phyloP scores from a whole-genome alignment of 2,113 vertebrate species.

The Takifugu flavidus region DNA sequence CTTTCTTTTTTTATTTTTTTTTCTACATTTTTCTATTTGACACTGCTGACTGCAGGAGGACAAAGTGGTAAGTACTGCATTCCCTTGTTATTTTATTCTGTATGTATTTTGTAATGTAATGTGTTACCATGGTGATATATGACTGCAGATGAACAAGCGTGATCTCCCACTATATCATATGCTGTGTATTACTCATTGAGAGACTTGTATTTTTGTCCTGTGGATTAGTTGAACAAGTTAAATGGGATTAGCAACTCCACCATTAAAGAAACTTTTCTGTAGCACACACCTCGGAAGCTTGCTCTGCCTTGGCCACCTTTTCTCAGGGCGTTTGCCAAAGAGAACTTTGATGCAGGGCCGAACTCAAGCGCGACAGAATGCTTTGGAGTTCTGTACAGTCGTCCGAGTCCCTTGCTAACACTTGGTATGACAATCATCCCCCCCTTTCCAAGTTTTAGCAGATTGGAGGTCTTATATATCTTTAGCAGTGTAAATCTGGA shows the following conservation, averaged over 20 bases:
- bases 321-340: constrained; percentile 51
- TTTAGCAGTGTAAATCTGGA: constrained; percentile 24
- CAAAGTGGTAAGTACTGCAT: constrained; percentile 69
- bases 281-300: constrained; percentile 25
- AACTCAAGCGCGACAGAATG: constrained; percentile 18
- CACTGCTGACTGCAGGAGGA: constrained; percentile 66
- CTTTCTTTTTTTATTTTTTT: constrained; percentile 43
- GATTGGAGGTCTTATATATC: constrained; percentile 33
- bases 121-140: not conserved
- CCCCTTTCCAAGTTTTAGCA: constrained; percentile 29
- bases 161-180: too few species aligned
- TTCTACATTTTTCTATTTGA: constrained; percentile 40
- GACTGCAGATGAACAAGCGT: not conserved
- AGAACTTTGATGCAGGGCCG: constrained; percentile 55
- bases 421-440: constrained; percentile 27
- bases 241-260: too few species aligned
- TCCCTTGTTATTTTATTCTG: constrained; percentile 13
- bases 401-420: constrained; percentile 26
- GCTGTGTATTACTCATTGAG: too few species aligned
- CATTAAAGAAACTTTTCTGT: too few species aligned
- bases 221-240: too few species aligned
- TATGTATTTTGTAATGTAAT: not conserved
- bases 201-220: too few species aligned
- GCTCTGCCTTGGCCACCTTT: constrained; percentile 50
- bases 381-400: constrained; percentile 50